A percentile compares a stretch with the other conserved stretches of the same genome.
These are phyloP conservation scores for Peromyscus californicus DNA, from an alignment of 2,113 vertebrate species.

Conservation along the genomic window DNA sequence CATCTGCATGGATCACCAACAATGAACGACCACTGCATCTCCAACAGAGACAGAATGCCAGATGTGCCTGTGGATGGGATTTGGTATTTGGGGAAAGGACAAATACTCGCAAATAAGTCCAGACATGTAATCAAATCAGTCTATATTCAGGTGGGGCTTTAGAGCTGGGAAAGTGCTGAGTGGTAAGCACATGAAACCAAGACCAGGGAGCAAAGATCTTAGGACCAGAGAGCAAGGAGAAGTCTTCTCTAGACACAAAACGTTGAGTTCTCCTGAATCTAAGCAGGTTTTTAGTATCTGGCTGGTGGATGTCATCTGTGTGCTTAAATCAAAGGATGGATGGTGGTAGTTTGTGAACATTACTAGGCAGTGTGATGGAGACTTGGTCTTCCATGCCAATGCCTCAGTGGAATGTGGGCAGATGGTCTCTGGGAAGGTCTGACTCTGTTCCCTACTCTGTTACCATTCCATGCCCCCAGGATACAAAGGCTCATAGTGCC, in stretches of 20 bases:
- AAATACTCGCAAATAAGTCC: neutral
- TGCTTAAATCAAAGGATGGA: neutral
- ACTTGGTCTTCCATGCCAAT: fast-evolving
- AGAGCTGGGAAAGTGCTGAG: fast-evolving
- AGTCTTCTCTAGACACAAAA: neutral
- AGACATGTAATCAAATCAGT: neutral
- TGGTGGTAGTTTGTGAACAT: neutral
- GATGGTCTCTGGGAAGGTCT: too few relatives aligned
- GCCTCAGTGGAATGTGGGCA: neutral
- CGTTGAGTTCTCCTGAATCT: neutral
- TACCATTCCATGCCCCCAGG: fast-evolving
- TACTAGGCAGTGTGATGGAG: neutral
- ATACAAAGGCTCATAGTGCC: neutral
- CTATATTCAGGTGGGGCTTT: neutral
- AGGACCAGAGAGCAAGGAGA: neutral
- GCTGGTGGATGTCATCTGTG: neutral
- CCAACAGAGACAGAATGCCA: fast-evolving
- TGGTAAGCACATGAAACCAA: neutral
- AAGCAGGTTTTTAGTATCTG: neutral
- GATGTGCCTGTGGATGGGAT: neutral
- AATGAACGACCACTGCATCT: fast-evolving
- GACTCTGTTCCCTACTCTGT: fast-evolving
- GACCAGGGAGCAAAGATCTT: too few relatives aligned
- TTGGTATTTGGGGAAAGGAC: neutral
- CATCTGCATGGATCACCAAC: fast-evolving